Base-by-base conservation (phyloP, 1,140 invertebrate genomes). In the Drosophila jambulina region DNA sequence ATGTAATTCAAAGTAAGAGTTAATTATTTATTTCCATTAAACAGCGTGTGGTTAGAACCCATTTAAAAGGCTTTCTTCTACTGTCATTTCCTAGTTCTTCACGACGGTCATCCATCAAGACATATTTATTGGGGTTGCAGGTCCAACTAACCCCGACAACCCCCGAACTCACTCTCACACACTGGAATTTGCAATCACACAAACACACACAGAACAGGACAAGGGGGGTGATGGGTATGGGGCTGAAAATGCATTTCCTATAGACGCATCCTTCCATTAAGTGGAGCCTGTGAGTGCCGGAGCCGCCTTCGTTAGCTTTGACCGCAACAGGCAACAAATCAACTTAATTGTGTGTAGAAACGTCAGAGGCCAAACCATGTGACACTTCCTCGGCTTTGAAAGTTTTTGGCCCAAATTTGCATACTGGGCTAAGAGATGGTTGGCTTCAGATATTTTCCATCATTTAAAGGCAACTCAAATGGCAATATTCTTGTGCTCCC, bases 301-400 rank as follows among this genome's bases (percentile, higher is more conserved):
- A 72, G 80, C 75, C 62, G 71, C 60, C 81, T 82, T 82, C 80
- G 80, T 82, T 82, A 71, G 80, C 71, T 83, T 83, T 83, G 80
- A 84, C 81, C 81, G 72, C 81, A 83, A 78, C 75, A 78, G 65
- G 81, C 81, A 83, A 83, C 81, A 83, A 83, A 84, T 83, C 81
- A 83, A 83, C 70, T 83, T 83, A 83, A 83, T 83, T 84, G 80
- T 84, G 58, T 80, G 61, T 79, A 56, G 79, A 64, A 76, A 76
- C 65, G 61, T 75, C 75, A 80, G 80, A 63, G 64, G 65, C 75
- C 75, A 78, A 72, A 71, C 81, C 70, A 76, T 76, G 81, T 76
- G 81, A 84, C 80, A 84, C 81, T 83, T 83, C 80, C 80, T 83
- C 36, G 40, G 46, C 61, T 49, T 51, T 71, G 61, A 72, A 60